Evolutionary conservation across 2,797 vertebrate genomes (phyloP).

Genomic region (Coendou prehensilis): DNA sequence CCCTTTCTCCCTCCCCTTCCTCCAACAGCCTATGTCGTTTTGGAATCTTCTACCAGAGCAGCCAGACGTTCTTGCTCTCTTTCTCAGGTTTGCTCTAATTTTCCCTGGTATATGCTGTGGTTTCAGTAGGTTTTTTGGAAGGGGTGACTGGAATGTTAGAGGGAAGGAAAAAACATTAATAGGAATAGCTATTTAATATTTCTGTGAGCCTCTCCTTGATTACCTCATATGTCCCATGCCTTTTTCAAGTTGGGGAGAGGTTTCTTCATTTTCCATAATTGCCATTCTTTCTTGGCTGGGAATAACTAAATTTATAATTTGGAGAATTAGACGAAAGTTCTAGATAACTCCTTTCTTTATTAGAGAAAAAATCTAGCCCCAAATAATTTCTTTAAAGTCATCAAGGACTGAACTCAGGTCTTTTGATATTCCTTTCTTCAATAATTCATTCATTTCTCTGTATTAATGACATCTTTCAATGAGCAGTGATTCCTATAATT

Average conservation of each 20-base stretch:
- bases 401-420: not conserved
- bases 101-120: not conserved
- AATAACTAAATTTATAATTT: not conserved
- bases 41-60: not conserved
- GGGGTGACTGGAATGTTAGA: not conserved
- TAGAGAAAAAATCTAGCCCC: not conserved
- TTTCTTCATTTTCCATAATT: not conserved
- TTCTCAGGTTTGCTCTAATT: not conserved
- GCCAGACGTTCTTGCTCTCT: not conserved
- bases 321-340: not conserved
- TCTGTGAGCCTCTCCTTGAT: not conserved
- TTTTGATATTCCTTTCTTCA: not conserved
- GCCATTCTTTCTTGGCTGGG: not conserved
- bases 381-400: not conserved
- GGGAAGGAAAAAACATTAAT: not conserved
- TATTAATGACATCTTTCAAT: not conserved
- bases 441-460: not conserved
- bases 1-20: not conserved
- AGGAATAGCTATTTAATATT: not conserved
- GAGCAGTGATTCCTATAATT: not conserved
- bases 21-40: not conserved
- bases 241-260: not conserved
- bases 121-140: slow-evolving; percentile 15
- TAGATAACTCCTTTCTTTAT: not conserved
- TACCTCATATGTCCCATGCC: not conserved